Evolutionary conservation across 2,113 vertebrate species (phyloP).

Genomic region (Dunckerocampus dactyliophorus): DNA sequence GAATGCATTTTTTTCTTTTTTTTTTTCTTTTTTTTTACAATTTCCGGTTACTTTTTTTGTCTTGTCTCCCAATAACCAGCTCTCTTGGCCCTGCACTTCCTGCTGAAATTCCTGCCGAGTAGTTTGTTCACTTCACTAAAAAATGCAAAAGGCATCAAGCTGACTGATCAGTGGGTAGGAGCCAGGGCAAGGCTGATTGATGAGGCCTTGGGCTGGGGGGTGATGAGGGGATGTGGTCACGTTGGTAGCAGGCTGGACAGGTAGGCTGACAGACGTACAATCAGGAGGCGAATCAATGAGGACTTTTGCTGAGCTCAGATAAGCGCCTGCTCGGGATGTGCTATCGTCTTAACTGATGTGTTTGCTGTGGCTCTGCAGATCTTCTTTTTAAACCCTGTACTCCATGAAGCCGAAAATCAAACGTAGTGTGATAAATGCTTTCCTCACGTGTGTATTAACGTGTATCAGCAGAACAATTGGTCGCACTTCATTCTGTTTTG

Average conservation of each 20-base stretch:
- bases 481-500: conserved; percentile 42
- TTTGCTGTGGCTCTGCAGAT: conserved; percentile 26
- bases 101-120: conserved; percentile 47
- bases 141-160: conserved; percentile 60
- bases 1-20: too few relatives aligned
- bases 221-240: conserved; percentile 25
- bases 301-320: conserved; percentile 63
- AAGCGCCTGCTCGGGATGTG: conserved; percentile 55
- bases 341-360: conserved; percentile 47
- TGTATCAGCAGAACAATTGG: conserved; percentile 33
- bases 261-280: conserved; percentile 61
- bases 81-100: conserved; percentile 29
- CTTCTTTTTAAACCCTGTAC: conserved; percentile 9
- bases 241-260: conserved; percentile 29
- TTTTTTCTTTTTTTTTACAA: too few relatives aligned
- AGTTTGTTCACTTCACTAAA: conserved; percentile 64
- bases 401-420: conserved; percentile 24
- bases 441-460: conserved; percentile 15
- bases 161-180: conserved; percentile 56
- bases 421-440: conserved; percentile 35
- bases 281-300: conserved; percentile 53
- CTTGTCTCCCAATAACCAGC: conserved; percentile 4
- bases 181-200: conserved; percentile 52
- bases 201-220: conserved; percentile 47
- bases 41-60: too few relatives aligned